Conservation (phyloP, 2,797 vertebrate genomes). For the Cryptoprocta ferox region DNA sequence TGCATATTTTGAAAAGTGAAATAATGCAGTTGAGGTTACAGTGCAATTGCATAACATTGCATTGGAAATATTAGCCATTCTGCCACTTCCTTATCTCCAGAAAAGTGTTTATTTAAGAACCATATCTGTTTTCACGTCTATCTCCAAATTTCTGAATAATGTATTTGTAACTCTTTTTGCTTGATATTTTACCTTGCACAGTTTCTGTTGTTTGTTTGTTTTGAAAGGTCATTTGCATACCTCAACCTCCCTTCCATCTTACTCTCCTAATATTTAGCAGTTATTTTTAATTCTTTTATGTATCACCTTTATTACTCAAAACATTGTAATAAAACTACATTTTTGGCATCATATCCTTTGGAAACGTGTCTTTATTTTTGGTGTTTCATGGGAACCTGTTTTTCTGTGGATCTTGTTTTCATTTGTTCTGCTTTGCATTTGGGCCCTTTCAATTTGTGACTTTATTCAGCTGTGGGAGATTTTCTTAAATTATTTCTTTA, state of each 20-base stretch:
- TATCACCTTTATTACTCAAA: not conserved
- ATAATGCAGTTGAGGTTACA: not conserved
- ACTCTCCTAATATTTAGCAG: not conserved
- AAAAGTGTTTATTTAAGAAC: not conserved
- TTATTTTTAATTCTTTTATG: not conserved
- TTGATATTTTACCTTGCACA: not conserved
- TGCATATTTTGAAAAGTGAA: not conserved
- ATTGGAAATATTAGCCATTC: not conserved
- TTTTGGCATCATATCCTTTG: not conserved
- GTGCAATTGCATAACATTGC: not conserved
- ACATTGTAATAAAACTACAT: not conserved
- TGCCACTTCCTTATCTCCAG: not conserved
- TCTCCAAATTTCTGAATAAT: not conserved
- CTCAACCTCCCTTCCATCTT: not conserved
- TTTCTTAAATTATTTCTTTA: not conserved
- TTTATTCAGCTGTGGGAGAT: not conserved
- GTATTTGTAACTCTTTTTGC: not conserved
- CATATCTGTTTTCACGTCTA: not conserved
- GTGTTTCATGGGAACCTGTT: not conserved
- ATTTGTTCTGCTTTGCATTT: not conserved
- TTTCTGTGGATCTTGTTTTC: not conserved
- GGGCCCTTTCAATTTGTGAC: not conserved
- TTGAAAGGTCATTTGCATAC: not conserved
- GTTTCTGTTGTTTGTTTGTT: not conserved
- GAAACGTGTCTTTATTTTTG: not conserved